Evolutionary conservation across 2,113 vertebrate genomes (phyloP).

Genomic region (Phyllostomus hastatus): DNA sequence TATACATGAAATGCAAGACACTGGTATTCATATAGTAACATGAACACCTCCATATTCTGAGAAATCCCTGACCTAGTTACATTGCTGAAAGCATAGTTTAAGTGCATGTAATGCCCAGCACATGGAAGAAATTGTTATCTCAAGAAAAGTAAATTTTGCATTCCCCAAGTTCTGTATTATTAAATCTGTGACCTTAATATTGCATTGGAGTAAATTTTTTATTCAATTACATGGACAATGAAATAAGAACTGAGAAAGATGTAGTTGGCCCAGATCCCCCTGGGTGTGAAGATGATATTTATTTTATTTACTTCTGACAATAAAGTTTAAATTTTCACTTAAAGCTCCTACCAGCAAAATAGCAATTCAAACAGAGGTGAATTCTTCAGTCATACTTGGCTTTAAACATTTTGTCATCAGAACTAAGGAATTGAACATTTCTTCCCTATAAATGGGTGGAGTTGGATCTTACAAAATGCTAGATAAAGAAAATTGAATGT

Average conservation of each 20-base stretch:
- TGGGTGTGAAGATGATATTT: slow-evolving; percentile 49
- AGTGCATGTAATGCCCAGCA: neutral
- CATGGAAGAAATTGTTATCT: slow-evolving; percentile 33
- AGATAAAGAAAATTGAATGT: neutral
- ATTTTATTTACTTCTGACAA: slow-evolving; percentile 60
- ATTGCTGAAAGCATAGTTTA: neutral
- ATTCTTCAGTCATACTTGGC: slow-evolving; percentile 19
- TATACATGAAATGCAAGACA: slow-evolving; percentile 16
- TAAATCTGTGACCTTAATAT: slow-evolving; percentile 66
- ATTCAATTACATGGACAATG: slow-evolving; percentile 71
- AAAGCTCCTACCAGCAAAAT: slow-evolving; percentile 48
- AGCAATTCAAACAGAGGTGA: slow-evolving; percentile 24
- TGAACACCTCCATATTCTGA: neutral
- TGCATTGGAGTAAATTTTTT: slow-evolving; percentile 57
- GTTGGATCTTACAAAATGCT: slow-evolving; percentile 19
- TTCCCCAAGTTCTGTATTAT: slow-evolving; percentile 64
- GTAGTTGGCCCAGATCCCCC: slow-evolving; percentile 40
- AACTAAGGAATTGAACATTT: neutral
- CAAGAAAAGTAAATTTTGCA: slow-evolving; percentile 64
- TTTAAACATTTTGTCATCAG: slow-evolving; percentile 11
- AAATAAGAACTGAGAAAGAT: slow-evolving; percentile 62
- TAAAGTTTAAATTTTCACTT: slow-evolving; percentile 55
- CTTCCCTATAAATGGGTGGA: neutral
- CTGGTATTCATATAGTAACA: neutral
- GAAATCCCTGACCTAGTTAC: slow-evolving; percentile 48